Percentiles rank a stretch among this genome's conserved stretches.
phyloP scores from a whole-genome alignment of 2,888 invertebrate genomes.

The Trichopoda pennipes region DNA sequence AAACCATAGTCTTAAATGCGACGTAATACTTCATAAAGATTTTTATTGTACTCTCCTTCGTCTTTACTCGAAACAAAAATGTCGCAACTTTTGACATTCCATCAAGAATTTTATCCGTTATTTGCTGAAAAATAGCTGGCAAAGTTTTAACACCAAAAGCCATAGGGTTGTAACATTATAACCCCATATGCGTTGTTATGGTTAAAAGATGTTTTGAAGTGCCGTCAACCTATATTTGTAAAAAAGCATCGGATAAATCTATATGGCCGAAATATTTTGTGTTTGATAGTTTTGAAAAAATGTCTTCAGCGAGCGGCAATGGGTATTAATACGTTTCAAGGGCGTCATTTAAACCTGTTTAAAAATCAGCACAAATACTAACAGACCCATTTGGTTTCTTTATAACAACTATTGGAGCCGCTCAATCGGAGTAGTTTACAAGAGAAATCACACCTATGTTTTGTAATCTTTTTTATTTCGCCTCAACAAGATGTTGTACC shows the following conservation, averaged over 20 bases:
- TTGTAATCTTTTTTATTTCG: conserved; percentile 61
- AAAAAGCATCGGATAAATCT: no score
- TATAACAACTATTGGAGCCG: conserved; percentile 68
- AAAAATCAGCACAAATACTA: no score
- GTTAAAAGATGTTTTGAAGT: no score
- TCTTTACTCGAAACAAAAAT: not conserved
- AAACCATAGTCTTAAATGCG: no score
- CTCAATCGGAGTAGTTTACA: conserved; percentile 60
- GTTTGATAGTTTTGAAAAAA: no score
- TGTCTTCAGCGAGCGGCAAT: no score
- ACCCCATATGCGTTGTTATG: no score
- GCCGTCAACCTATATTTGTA: no score
- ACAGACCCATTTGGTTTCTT: not conserved
- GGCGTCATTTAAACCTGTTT: no score
- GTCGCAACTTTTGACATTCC: not conserved
- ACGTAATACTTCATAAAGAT: no score
- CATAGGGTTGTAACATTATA: conserved; percentile 8
- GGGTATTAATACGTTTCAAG: no score
- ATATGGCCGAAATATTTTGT: no score
- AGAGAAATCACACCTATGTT: conserved; percentile 61
- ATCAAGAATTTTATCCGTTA: not conserved
- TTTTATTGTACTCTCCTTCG: not conserved
- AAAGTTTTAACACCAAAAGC: conserved; percentile 1
- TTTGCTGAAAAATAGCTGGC: conserved; percentile 19
- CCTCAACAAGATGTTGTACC: conserved; percentile 65